phyloP scores from a whole-genome alignment of 2,113 vertebrate species.

The Prinia subflava region DNA sequence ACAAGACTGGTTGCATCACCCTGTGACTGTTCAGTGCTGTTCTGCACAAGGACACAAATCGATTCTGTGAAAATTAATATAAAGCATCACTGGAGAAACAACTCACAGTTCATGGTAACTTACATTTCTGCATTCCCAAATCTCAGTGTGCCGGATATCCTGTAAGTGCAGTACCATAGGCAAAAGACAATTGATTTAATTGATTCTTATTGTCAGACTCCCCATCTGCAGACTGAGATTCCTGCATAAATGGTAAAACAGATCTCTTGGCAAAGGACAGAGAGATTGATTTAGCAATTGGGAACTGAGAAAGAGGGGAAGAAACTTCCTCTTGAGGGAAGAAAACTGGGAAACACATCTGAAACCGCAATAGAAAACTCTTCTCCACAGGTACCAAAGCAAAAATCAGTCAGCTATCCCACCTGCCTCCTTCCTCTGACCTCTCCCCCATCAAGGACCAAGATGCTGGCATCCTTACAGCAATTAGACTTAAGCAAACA shows the following conservation, averaged over 20 bases:
- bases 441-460: background rate
- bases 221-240: background rate
- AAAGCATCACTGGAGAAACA: background rate
- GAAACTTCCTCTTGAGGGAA: constrained; percentile 26
- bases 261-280: constrained; percentile 27
- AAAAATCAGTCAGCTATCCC: background rate
- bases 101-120: background rate
- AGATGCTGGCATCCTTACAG: background rate
- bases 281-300: constrained; percentile 37
- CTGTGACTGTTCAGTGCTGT: background rate
- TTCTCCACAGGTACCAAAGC: constrained; percentile 17
- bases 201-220: constrained; percentile 32
- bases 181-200: constrained; percentile 8
- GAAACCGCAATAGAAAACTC: background rate
- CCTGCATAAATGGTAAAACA: constrained; percentile 42
- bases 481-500: constrained; percentile 37
- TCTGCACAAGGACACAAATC: background rate
- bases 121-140: background rate
- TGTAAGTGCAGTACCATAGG: background rate
- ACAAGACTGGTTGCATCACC: background rate
- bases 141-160: background rate
- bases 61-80: background rate
- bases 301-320: constrained; percentile 7
- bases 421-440: constrained; percentile 20
- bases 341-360: constrained; percentile 42